phyloP scores from a whole-genome alignment of 1,140 invertebrate species.

The Macrotrachela quadricornifera region DNA sequence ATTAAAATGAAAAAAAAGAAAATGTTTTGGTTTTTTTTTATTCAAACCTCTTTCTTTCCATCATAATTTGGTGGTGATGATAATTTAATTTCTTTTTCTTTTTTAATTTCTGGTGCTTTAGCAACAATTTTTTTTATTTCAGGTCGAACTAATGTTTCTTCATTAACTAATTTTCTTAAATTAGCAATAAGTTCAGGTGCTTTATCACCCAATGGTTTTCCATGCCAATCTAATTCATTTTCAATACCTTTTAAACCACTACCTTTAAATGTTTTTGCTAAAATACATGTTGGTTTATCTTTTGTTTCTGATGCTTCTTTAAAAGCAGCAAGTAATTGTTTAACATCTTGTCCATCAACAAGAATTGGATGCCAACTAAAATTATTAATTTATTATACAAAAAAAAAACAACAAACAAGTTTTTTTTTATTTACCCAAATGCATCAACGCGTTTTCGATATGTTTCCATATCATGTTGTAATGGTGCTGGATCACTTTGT shows the following conservation, averaged over 20 bases:
- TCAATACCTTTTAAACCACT: constrained; percentile 58
- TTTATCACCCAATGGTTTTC: constrained; percentile 69
- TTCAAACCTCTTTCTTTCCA: constrained; percentile 29
- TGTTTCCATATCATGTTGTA: constrained; percentile 72
- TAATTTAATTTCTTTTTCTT: constrained; percentile 30
- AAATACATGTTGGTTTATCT: constrained; percentile 67
- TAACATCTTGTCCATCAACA: constrained; percentile 86
- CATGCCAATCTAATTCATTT: constrained; percentile 85
- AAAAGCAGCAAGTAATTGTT: constrained; percentile 55
- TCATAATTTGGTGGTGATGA: constrained; percentile 66
- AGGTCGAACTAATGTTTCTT: not conserved
- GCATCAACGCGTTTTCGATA: constrained; percentile 66
- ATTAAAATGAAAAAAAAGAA: too few relatives aligned
- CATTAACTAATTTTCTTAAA: constrained; percentile 3
- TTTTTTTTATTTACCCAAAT: constrained; percentile 42
- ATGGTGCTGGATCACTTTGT: constrained; percentile 73
- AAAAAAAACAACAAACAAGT: too few relatives aligned
- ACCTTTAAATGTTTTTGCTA: constrained; percentile 90
- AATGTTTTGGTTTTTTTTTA: too few relatives aligned
- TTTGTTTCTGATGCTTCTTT: constrained; percentile 46
- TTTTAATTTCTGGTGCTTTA: constrained; percentile 36
- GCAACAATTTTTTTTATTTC: constrained; percentile 32
- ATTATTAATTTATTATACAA: not conserved
- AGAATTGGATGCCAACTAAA: constrained; percentile 52
- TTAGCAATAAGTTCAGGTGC: constrained; percentile 39